Evolutionary conservation across 2,797 vertebrate species (phyloP), one percentile per base, ranked within the genome.

Genomic region (Microcaecilia unicolor): DNA sequence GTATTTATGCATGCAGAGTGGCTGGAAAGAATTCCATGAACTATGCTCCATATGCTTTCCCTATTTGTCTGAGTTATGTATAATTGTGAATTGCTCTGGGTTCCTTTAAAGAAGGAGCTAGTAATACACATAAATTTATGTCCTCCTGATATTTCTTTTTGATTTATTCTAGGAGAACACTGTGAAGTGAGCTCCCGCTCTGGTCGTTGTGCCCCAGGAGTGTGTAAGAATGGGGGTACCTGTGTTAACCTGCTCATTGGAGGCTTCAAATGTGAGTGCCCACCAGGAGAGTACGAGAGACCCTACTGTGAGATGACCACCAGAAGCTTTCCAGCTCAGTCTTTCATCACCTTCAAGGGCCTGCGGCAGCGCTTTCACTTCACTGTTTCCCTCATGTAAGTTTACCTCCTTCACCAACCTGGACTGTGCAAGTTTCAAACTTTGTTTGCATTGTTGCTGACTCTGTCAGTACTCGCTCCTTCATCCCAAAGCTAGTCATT

Each of bases 261-360:
- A 1, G 96, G 96, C 15, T 98, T 99, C 73, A 87, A 76, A 64
- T 99, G 95, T 10, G 75, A 90, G 67, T 99, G 96, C 41, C 88
- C 82, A 0, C 66, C 81, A 0, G 91, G 87, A 1, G 91, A 85
- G 57, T 98, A 74, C 0, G 90, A 98, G 79, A 81, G 85, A 49
- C 96, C 95, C 0, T 98, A 91, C 78, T 99, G 93, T 2, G 91
- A 97, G 78, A 91, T 97, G 86, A 91, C 91, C 63, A 91, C 96
- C 3, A 78, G 93, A 57, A 97, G 87, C 76, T 99, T 99, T 68
- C 93, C 96, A 0, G 88, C 92, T 0, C 84, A 79, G 61, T 98
- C 96, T 51, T 99, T 99, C 41, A 73, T 98, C 70, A 99, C 96
- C 55, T 99, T 98, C 80, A 87, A 92, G 20, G 96, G 94, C 31